These are phyloP conservation scores for Drosophila pseudotalamancana DNA, from an alignment of 2,888 invertebrate genomes.

Conservation along the genomic window DNA sequence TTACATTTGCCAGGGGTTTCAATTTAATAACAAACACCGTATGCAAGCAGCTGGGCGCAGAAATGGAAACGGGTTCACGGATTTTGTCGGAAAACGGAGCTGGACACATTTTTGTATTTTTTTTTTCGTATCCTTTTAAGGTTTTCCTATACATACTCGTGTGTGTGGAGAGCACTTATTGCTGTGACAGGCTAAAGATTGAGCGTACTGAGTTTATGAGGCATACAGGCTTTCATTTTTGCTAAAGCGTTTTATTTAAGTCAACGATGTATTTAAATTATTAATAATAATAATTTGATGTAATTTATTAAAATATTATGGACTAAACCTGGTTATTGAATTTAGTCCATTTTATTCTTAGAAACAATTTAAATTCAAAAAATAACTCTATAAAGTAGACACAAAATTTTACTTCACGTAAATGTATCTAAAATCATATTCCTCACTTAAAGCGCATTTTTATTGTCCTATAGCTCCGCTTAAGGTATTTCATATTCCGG, in stretches of 20 bases:
- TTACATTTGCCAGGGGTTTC: conserved; percentile 50
- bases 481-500: not conserved
- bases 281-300: too few species aligned
- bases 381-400: too few species aligned
- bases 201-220: not conserved
- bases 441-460: too few species aligned
- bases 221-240: not conserved
- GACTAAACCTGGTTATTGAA: too few species aligned
- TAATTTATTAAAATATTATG: too few species aligned
- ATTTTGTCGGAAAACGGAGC: conserved; percentile 10
- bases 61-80: conserved; percentile 4
- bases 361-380: too few species aligned
- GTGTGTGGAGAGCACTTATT: not conserved
- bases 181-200: not conserved
- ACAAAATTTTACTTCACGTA: too few species aligned
- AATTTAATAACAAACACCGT: conserved; percentile 54
- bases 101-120: conserved; percentile 22
- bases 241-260: too few species aligned
- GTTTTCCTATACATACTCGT: not conserved
- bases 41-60: conserved; percentile 38
- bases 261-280: too few species aligned
- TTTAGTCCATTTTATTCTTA: too few species aligned
- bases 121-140: conserved; percentile 13
- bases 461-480: too few species aligned
- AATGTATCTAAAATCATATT: too few species aligned